phyloP scores from a whole-genome alignment of 1,140 invertebrate species.

The Adoxophyes honmai region DNA sequence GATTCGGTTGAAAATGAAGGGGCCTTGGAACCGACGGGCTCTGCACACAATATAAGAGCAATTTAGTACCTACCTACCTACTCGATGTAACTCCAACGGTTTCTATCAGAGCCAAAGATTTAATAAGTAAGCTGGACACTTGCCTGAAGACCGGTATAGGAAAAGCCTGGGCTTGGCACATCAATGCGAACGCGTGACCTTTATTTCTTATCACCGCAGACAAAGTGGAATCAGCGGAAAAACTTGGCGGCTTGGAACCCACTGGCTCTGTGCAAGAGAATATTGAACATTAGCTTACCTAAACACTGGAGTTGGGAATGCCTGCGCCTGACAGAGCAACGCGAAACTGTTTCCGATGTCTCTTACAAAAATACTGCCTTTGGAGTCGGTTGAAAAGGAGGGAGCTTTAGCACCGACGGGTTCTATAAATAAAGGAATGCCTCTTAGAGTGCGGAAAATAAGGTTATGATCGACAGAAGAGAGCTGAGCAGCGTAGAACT shows the following conservation, averaged over 20 bases:
- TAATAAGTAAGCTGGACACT: constrained; percentile 41
- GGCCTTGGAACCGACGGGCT: constrained; percentile 82
- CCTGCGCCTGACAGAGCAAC: constrained; percentile 87
- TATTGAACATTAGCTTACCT: constrained; percentile 78
- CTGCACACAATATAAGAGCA: constrained; percentile 66
- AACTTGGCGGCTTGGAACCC: constrained; percentile 78
- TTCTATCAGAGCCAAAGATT: too few relatives aligned
- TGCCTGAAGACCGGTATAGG: constrained; percentile 85
- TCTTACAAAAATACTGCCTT: constrained; percentile 79
- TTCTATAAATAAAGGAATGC: too few relatives aligned
- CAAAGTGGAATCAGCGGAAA: constrained; percentile 78
- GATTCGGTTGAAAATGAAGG: constrained; percentile 81
- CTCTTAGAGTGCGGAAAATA: too few relatives aligned
- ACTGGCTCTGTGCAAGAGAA: constrained; percentile 77
- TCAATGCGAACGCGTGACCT: constrained; percentile 75
- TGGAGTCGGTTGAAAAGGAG: constrained; percentile 81
- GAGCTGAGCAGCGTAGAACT: too few relatives aligned
- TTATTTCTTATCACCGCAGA: constrained; percentile 77
- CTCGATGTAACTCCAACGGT: too few relatives aligned
- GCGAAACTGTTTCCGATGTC: constrained; percentile 61
- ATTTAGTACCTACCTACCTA: constrained; percentile 26
- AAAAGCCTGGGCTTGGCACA: constrained; percentile 84
- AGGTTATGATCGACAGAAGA: too few relatives aligned
- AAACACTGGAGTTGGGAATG: constrained; percentile 83
- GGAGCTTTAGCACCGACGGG: constrained; percentile 84